Base-by-base conservation (phyloP, 1,140 invertebrate species). In the Calliopsis andreniformis region DNA sequence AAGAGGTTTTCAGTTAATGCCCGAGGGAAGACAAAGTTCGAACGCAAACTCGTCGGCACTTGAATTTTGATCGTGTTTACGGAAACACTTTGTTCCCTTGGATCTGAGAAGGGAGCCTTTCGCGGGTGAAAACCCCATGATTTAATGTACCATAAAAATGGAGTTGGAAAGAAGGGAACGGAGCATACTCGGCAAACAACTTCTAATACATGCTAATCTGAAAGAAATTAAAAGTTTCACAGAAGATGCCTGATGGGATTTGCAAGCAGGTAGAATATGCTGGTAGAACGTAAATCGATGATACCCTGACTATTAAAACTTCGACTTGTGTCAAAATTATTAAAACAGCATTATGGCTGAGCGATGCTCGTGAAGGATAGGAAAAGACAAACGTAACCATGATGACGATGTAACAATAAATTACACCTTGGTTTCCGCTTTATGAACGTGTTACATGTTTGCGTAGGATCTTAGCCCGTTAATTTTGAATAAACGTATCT, bases 31-130 rank as follows among this genome's bases (percentile, higher is more conserved):
- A 49, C 20, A 20, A 75, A 67, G 62, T 67, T 75, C 16, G 16
- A 8, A 14, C 49, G 51, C 51, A 25, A 75, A 72, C 59, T 75
- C 45, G 63, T 20, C 30, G 39, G 14, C 51, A 42, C 35, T 67
- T 58, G 63, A 67, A 75, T 75, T 67, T 56, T 67, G 62, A 75
- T 67, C 51, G 39, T 75, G 71, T 67, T 67, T 67, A 56, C 51
- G 51, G 61, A 66, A 66, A 67, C 45, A 39, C 59, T 72, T 53
- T 64, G 69, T 63, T 63, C 69, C 53, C 39, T 39, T 61, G 30
- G 55, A 63, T 53, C 30, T 53, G 32, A 51, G 58, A n/a, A n/a
- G 18, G 14, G 6, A 55, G 3, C 51, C 12, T 25, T 5, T 30
- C 14, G 16, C 28, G 30, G 35, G 10, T 39, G 35, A 39, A 35